phyloP scores from a whole-genome alignment of 2,888 invertebrate genomes.

The Idaea aversata region DNA sequence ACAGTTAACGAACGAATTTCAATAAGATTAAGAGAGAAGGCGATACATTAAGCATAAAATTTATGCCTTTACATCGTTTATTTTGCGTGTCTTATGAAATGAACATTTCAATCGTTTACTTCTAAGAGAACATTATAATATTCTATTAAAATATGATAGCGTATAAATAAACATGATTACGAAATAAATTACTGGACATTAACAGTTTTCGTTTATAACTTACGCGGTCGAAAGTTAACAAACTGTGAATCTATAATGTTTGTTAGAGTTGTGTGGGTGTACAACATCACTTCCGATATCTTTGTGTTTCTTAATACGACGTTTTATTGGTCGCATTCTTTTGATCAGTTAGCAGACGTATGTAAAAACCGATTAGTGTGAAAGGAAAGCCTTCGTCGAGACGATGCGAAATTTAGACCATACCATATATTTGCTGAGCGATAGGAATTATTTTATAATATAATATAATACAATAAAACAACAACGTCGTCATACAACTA shows the following conservation, averaged over 20 bases:
- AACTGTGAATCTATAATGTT: conserved; percentile 33
- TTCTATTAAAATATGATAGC: conserved; percentile 27
- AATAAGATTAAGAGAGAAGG: conserved; percentile 58
- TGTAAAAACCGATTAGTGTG: conserved; percentile 56
- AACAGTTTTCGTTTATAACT: conserved; percentile 45
- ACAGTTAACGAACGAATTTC: conserved; percentile 61
- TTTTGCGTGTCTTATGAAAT: conserved; percentile 27
- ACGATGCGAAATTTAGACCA: conserved; percentile 62
- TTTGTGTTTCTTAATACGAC: conserved; percentile 50
- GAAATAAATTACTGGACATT: conserved; percentile 31
- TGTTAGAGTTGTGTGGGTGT: conserved; percentile 54
- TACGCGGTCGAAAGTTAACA: conserved; percentile 40
- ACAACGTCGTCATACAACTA: conserved; percentile 8
- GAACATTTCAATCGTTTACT: conserved; percentile 29
- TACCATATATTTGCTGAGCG: conserved; percentile 34
- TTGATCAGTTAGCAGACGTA: conserved; percentile 62
- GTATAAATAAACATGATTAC: conserved; percentile 25
- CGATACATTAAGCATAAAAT: conserved; percentile 30
- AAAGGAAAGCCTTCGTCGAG: conserved; percentile 50
- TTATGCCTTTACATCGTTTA: conserved; percentile 28
- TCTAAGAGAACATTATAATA: conserved; percentile 25
- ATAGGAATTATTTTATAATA: conserved; percentile 13
- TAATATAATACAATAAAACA: conserved; percentile 6
- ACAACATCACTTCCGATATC: conserved; percentile 52
- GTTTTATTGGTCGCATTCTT: conserved; percentile 59